phyloP scores from a whole-genome alignment of 2,888 invertebrate genomes.

The Aquatica leii region DNA sequence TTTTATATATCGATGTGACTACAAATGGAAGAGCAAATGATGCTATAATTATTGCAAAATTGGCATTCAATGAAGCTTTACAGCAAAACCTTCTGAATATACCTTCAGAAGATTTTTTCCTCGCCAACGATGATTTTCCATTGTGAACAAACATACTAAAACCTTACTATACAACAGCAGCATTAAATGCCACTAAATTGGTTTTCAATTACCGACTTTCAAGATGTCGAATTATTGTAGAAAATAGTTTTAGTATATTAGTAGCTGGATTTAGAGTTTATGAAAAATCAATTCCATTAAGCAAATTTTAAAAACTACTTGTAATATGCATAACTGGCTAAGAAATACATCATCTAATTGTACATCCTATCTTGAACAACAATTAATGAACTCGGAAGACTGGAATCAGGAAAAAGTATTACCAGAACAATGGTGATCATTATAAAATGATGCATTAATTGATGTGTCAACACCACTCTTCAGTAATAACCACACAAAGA shows the following conservation, averaged over 20 bases:
- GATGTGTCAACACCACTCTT: neutral
- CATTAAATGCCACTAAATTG: neutral
- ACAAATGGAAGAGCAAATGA: no score
- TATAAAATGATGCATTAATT: neutral
- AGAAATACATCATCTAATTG: neutral
- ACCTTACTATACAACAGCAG: neutral
- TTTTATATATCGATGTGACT: neutral
- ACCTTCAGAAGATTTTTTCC: no score
- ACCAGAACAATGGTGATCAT: neutral
- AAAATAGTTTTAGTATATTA: neutral
- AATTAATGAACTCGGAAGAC: neutral
- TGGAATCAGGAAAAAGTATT: neutral
- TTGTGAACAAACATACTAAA: neutral
- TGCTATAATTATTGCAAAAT: neutral
- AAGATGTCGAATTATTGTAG: neutral
- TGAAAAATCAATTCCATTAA: neutral
- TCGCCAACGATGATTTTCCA: neutral
- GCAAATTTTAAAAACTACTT: neutral
- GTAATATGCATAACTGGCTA: neutral
- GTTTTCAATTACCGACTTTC: neutral
- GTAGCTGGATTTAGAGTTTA: neutral
- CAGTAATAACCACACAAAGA: neutral
- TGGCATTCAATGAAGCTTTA: neutral
- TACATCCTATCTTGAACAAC: neutral
- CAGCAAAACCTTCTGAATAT: neutral